phyloP scores from a whole-genome alignment of 2,113 vertebrate genomes.

The Panthera leo region DNA sequence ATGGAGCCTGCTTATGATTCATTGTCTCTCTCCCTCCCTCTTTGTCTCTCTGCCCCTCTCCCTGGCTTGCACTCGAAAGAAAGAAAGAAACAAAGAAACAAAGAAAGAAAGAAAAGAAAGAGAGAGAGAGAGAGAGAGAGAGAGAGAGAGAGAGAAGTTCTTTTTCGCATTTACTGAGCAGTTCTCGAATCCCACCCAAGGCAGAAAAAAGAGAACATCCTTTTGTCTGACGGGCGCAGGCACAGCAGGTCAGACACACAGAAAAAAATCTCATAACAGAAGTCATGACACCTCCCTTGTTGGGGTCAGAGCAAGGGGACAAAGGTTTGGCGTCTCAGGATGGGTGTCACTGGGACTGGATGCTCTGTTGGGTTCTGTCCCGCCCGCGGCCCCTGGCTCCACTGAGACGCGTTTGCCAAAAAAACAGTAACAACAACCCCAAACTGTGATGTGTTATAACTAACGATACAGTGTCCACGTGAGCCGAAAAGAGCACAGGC shows the following conservation, averaged over 20 bases:
- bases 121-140: no score
- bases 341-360: rapidly evolving
- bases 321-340: not conserved
- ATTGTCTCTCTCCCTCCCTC: no score
- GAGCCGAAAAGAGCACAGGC: not conserved
- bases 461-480: not conserved
- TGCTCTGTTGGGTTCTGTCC: not conserved
- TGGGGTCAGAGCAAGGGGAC: not conserved
- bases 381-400: not conserved
- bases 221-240: not conserved
- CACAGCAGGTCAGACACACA: rapidly evolving
- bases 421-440: not conserved
- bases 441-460: not conserved
- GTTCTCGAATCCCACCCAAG: not conserved
- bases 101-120: rapidly evolving
- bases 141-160: no score
- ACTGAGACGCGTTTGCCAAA: not conserved
- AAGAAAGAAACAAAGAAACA: rapidly evolving
- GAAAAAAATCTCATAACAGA: rapidly evolving
- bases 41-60: no score
- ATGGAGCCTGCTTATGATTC: no score
- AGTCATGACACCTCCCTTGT: not conserved
- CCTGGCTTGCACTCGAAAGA: no score
- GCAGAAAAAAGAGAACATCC: not conserved
- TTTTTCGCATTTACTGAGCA: no score